Base-by-base conservation (phyloP, 2,113 vertebrate genomes). In the Oxyruncus cristatus region DNA sequence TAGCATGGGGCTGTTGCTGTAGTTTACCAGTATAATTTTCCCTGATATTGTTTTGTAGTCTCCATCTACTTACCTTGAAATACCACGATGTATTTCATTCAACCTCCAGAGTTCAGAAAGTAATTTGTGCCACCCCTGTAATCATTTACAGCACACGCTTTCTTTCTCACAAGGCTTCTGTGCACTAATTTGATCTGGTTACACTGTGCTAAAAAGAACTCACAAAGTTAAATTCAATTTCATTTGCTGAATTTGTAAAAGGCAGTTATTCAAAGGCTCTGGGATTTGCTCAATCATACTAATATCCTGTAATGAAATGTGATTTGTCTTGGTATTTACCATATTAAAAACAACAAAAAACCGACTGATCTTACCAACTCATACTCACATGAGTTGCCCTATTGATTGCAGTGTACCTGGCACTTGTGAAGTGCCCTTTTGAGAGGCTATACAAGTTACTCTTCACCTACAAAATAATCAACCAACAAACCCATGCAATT, bases 261-360 rank as follows among this genome's bases (percentile, higher is more conserved):
- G 46, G 1, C 79, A 83, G 6, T 93, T 95, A 62, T 58, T 96
- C 50, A 93, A 68, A 86, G 52, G n/a, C 61, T 86, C 27, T 74
- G 59, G 79, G 88, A 74, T 94, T 93, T 92, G 12, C 44, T 92
- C 58, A 73, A 26, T 84, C 30, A 27, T 58, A 30, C 33, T 89
- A 65, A 58, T 89, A 89, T 93, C 95, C 58, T 70, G 13, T 73
- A 92, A 93, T 77, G 42, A 88, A 97, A 76, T 85, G 46, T 76
- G 74, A 66, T 95, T 96, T 95, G 41, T 85, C 72, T 76, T 9
- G 8, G 35, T 94, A 55, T 85, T 91, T 89, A 76, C n/a, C 18
- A 73, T 33, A 56, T 81, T 84, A 82, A 91, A 89, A 89, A 80
- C 16, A 41, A 19, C 8, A n/a, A 22, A 49, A 67, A 62, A 46